Conservation (phyloP, 2,113 vertebrate genomes). For the Nycticryphes semicollaris region DNA sequence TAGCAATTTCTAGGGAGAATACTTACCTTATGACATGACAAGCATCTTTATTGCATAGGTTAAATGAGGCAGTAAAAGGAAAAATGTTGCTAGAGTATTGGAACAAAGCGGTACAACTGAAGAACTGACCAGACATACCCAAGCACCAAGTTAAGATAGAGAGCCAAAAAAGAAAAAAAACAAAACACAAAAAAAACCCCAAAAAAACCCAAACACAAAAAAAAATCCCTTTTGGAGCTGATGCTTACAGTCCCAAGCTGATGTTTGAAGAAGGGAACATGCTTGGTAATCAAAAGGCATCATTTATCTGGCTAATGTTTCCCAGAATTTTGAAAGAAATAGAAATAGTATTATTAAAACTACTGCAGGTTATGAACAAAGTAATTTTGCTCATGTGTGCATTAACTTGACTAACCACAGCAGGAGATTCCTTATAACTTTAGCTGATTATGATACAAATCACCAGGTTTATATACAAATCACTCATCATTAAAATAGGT, state of each 20-base stretch:
- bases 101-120: neutral
- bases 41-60: slow-evolving; percentile 23
- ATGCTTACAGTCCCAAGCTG: neutral
- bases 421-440: neutral
- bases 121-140: neutral
- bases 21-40: slow-evolving; percentile 35
- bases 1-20: slow-evolving; percentile 42
- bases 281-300: neutral
- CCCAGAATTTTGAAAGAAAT: neutral
- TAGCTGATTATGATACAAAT: neutral
- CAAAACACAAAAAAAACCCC: neutral
- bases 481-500: neutral
- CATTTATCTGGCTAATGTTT: neutral
- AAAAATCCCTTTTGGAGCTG: neutral
- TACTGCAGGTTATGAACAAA: neutral
- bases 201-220: neutral
- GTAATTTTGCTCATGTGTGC: neutral
- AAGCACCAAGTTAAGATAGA: neutral
- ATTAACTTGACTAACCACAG: neutral
- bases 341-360: neutral
- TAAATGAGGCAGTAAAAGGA: slow-evolving; percentile 47
- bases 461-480: neutral
- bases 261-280: neutral
- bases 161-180: neutral
- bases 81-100: slow-evolving; percentile 9